Evolutionary conservation across 1,140 invertebrate species (phyloP), one percentile per base, ranked within the genome.

Genomic region (Drosophila tropicalis): DNA sequence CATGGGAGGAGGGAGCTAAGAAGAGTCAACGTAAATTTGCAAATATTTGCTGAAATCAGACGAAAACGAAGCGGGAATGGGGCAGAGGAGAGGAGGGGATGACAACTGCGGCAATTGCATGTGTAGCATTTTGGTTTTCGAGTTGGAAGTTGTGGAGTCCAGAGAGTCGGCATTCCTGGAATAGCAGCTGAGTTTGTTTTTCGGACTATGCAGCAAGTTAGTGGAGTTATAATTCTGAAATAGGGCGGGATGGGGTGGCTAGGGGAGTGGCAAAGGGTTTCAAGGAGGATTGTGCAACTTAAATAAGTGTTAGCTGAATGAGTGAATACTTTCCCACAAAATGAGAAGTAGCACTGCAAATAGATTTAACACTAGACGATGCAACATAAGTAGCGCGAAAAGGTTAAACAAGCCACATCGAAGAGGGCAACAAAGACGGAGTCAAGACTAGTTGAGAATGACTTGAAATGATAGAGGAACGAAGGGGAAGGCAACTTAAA

Each of bases 1-100:
- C 9, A 22, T 22, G 44, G 19, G 19, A 22, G 19, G 19, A 22
- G 44, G 44, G 9, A 51, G 44, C 7, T 15, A 17, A 57, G 36
- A 25, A 70, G 66, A 82, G 79, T 79, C 83, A 86, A 86, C 83
- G 82, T 86, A 86, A 86, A 86, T 86, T 86, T 86, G 82, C 82
- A 86, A 86, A 86, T 86, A 86, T 86, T 86, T 86, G 82, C 82
- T 86, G 67, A 75, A 86, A 86, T 86, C 82, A 78, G 82, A 76
- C 82, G 69, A 39, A 39, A 39, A 81, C 62, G 55, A 63, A 66
- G 44, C 17, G 10, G 70, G 72, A 78, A 85, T 70, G 81, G 75
- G 67, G 65, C 69, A 39, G 68, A 58, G 44, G 51, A 39, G 34
- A 5, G 36, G 5, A 36, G 29, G 60, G 40, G 19, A 62, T 62